Base-by-base conservation (phyloP, 2,888 invertebrate species). In the Eupsilia transversa region DNA sequence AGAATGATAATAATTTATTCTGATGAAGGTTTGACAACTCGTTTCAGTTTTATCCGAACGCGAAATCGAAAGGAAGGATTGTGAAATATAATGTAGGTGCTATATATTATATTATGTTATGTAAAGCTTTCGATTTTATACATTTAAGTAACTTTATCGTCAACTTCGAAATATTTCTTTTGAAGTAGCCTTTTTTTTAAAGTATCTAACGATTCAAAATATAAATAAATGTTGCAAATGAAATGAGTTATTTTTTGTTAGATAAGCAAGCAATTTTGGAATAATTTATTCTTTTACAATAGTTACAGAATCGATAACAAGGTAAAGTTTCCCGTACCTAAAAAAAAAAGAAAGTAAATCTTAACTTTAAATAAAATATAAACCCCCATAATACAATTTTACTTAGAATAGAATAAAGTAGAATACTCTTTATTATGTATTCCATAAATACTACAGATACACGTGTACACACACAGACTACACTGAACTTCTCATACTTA, bases 21-120 rank as follows among this genome's bases (percentile, higher is more conserved):
- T 86, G 84, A 86, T 84, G 67, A 49, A 80, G 86, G 84, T 84
- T 77, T 75, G 84, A 84, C 86, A 86, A 83, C 60, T 77, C 72
- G 68, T 74, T 84, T 71, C 74, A 74, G 54, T 72, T 82, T 79
- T 74, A 85, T 77, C 30, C 54, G 57, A 52, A 76, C 77, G 30
- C 60, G 30, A 56, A 72, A 69, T 81, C 71, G 77, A 82, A 82
- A 49, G 33, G 41, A 67, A 38, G 76, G 61, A 69, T 84, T 81
- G 70, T 30, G 56, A 59, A 60, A 69, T 80, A 56, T 61, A 60
- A 69, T 80, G 52, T 61, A 56, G 6, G 17, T 1, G 20, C 14
- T 23, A 41, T 41, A 5, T 63, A 33, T 56, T 12, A 49, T 64
- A 41, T 49, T 4, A 68, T 46, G 49, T 9, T 14, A 52, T 14